Conservation (phyloP, 2,113 vertebrate species). For the Hemibagrus wyckioides region DNA sequence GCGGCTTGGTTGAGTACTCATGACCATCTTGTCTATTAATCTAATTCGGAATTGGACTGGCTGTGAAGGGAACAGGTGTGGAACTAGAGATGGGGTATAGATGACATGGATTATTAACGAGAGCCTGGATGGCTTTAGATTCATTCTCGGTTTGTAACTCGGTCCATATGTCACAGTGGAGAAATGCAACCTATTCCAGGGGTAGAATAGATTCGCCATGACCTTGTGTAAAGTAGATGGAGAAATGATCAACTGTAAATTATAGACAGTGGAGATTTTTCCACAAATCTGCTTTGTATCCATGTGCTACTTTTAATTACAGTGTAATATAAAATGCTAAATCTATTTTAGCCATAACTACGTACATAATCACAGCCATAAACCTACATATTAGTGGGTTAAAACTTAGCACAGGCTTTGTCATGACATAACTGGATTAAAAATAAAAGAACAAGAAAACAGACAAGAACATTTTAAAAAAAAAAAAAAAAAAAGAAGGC, state of each 20-base stretch:
- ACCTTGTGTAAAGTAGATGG: constrained; percentile 37
- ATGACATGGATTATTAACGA: constrained; percentile 71
- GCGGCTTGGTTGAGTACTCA: constrained; percentile 67
- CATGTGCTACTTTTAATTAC: background rate
- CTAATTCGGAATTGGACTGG: constrained; percentile 65
- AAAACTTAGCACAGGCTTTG: constrained; percentile 7
- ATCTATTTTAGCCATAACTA: background rate
- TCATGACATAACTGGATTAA: background rate
- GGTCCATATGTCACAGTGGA: constrained; percentile 65
- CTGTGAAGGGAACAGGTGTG: constrained; percentile 69
- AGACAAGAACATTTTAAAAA: too few relatives aligned
- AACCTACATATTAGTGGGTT: background rate
- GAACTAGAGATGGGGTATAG: constrained; percentile 60
- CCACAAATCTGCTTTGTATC: background rate
- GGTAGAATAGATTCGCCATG: constrained; percentile 42
- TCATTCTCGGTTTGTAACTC: constrained; percentile 58
- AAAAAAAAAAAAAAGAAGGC: too few relatives aligned
- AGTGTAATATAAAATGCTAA: background rate
- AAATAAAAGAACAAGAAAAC: background rate
- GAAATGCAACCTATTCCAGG: constrained; percentile 50
- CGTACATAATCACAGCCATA: background rate
- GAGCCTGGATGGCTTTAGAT: constrained; percentile 62
- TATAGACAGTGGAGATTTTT: background rate
- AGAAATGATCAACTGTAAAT: background rate
- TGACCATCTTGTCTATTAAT: constrained; percentile 74